These are phyloP conservation scores for Otocyon megalotis DNA, from an alignment of 2,113 vertebrate genomes.

Conservation along the genomic window DNA sequence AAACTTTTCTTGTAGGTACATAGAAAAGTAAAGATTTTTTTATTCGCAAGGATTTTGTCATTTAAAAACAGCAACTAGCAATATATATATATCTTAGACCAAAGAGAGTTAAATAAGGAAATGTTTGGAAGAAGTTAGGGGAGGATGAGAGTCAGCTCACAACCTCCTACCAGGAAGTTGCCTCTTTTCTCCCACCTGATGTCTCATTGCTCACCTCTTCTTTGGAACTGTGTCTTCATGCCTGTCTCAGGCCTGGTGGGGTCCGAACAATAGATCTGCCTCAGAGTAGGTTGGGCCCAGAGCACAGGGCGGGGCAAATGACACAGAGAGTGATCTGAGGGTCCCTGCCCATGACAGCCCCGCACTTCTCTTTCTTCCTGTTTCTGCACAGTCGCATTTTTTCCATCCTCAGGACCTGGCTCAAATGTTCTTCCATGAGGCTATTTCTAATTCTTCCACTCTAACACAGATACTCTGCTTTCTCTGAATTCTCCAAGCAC, in stretches of 20 bases:
- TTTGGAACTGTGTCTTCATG: neutral
- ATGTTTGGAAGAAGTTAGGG: neutral
- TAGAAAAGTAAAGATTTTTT: conserved; percentile 24
- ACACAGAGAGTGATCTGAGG: neutral
- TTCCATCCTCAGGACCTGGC: neutral
- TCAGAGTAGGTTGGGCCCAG: neutral
- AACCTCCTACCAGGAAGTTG: neutral
- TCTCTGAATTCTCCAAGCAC: neutral
- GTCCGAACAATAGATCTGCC: neutral
- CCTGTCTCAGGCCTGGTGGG: neutral
- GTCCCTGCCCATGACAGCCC: neutral
- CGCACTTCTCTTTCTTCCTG: neutral
- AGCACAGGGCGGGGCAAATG: neutral
- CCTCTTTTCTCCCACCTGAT: neutral
- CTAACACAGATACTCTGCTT: neutral
- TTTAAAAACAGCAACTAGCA: conserved; percentile 7
- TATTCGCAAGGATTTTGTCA: neutral
- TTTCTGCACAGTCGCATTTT: neutral
- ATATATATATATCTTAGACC: neutral
- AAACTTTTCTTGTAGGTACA: neutral
- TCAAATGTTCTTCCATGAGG: neutral
- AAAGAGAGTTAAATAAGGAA: neutral
- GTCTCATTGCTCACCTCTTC: neutral
- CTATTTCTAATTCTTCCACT: neutral
- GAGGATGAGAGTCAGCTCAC: neutral